A percentile compares a stretch with the other conserved stretches of the same genome.
Evolutionary conservation across 2,113 vertebrate genomes (phyloP).

Genomic region (Eonycteris spelaea): DNA sequence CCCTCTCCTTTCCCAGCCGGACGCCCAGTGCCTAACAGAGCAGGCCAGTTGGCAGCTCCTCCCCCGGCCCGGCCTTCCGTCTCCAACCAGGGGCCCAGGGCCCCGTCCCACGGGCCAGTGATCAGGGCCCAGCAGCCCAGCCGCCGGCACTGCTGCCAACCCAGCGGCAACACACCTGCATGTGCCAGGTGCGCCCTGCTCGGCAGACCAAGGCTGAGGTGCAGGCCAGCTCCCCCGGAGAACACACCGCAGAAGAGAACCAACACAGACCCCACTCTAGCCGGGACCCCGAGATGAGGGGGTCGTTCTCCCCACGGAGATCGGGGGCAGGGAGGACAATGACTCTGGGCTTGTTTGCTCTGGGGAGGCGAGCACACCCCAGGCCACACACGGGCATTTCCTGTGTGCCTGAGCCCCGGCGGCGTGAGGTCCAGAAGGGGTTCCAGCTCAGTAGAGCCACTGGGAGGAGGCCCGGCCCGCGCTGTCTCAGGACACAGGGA

Average conservation of each 20-base stretch:
- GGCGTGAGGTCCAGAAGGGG: not conserved
- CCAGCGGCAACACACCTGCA: not conserved
- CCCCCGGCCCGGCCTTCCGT: no score
- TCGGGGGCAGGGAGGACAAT: not conserved
- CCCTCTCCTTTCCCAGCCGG: not conserved
- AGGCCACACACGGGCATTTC: not conserved
- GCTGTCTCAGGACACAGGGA: no score
- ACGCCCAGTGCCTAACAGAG: not conserved
- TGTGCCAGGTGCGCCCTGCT: fast-evolving
- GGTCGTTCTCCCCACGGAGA: not conserved
- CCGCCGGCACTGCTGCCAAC: fast-evolving
- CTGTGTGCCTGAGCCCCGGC: fast-evolving
- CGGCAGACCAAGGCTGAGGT: not conserved
- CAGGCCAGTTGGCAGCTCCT: not conserved
- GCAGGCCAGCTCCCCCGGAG: not conserved
- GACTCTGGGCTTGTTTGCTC: not conserved
- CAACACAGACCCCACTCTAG: no score
- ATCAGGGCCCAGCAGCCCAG: not conserved
- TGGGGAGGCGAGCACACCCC: not conserved
- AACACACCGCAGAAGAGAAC: not conserved
- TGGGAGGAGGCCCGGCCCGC: not conserved
- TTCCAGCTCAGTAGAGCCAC: no score
- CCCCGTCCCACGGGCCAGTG: fast-evolving
- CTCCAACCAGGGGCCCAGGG: no score
- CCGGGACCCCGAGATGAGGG: not conserved